phyloP scores from a whole-genome alignment of 2,797 vertebrate genomes.

The Sebastes matsubarae region DNA sequence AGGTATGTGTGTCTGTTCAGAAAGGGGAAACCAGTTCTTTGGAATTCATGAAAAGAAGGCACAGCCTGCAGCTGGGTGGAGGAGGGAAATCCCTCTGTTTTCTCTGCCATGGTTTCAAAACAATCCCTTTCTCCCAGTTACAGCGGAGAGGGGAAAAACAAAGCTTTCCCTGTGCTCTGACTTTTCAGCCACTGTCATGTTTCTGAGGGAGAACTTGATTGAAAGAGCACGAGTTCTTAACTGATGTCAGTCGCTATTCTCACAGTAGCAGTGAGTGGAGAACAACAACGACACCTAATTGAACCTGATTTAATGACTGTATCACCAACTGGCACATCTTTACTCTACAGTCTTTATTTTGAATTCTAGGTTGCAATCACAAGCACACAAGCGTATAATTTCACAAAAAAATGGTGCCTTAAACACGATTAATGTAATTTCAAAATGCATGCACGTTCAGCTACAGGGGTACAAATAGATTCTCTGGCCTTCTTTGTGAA shows the following conservation, averaged over 20 bases:
- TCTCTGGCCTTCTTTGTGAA: neutral
- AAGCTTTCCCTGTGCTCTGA: slow-evolving; percentile 57
- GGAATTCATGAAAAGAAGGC: slow-evolving; percentile 59
- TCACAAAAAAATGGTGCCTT: neutral
- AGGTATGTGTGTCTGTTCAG: slow-evolving; percentile 25
- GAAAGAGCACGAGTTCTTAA: slow-evolving; percentile 25
- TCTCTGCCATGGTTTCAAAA: slow-evolving; percentile 80
- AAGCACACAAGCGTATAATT: neutral
- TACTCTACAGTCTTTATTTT: slow-evolving; percentile 19
- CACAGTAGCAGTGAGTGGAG: neutral
- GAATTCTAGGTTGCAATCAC: neutral
- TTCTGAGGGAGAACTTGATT: slow-evolving; percentile 10
- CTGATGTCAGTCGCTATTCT: neutral
- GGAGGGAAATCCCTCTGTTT: slow-evolving; percentile 67
- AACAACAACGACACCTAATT: neutral
- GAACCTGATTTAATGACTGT: too few relatives aligned
- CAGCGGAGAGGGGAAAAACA: slow-evolving; percentile 43
- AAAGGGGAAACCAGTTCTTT: slow-evolving; percentile 66
- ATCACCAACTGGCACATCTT: neutral
- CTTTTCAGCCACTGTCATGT: neutral
- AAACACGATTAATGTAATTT: neutral
- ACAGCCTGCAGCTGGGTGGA: slow-evolving; percentile 47
- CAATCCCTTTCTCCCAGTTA: slow-evolving; percentile 54
- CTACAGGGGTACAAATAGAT: neutral
- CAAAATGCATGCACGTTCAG: neutral